A percentile compares a stretch with the other conserved stretches of the same genome.
phyloP scores from a whole-genome alignment of 2,797 vertebrate species.

The Acipenser ruthenus region DNA sequence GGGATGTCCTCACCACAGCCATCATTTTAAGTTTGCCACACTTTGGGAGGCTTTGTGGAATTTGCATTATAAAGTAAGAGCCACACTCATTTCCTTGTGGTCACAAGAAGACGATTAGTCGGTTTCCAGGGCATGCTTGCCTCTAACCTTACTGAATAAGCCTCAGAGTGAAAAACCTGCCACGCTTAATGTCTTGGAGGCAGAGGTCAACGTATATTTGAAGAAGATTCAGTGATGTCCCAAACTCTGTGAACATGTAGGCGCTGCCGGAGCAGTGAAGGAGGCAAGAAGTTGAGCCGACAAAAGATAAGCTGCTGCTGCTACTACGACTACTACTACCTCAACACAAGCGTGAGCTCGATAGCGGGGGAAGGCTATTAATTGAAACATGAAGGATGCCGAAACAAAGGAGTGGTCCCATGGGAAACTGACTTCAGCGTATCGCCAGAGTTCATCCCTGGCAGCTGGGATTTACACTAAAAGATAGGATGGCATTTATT shows the following conservation, averaged over 20 bases:
- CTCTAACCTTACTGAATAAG: conserved; percentile 62
- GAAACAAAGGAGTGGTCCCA: conserved; percentile 44
- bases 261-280: conserved; percentile 29
- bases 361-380: conserved; percentile 44
- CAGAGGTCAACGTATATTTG: conserved; percentile 26
- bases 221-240: neutral
- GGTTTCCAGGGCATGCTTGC: conserved; percentile 77
- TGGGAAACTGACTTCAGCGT: conserved; percentile 37
- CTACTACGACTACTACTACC: conserved; percentile 15
- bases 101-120: conserved; percentile 65
- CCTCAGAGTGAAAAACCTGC: neutral
- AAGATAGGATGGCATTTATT: conserved; percentile 33
- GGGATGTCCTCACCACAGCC: conserved; percentile 97
- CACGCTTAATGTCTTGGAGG: neutral
- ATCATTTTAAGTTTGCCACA: conserved; percentile 98
- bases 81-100: conserved; percentile 59
- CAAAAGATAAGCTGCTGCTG: conserved; percentile 18
- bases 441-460: conserved; percentile 29
- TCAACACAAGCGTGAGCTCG: conserved; percentile 31
- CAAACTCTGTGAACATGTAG: neutral
- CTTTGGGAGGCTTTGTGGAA: conserved; percentile 77
- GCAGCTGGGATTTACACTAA: conserved; percentile 36
- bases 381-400: conserved; percentile 47
- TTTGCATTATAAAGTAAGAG: conserved; percentile 75
- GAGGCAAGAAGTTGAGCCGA: conserved; percentile 45